Evolutionary conservation across 2,113 vertebrate species (phyloP).

Genomic region (Syngnathus scovelli): DNA sequence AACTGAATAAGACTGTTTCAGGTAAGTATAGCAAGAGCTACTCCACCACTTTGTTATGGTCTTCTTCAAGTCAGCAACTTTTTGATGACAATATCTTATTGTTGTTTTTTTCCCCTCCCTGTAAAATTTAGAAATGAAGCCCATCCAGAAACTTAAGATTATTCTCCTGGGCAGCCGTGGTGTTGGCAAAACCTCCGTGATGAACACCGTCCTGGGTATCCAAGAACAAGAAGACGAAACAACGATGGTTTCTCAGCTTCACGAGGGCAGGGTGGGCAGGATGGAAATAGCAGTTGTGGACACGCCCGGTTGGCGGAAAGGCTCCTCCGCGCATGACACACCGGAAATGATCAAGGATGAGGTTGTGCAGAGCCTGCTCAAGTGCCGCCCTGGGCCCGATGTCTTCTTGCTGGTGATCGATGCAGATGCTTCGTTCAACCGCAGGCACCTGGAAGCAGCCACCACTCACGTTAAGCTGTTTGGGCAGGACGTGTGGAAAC

Average conservation of each 20-base stretch:
- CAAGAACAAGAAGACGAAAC: constrained; percentile 22
- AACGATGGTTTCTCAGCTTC: not conserved
- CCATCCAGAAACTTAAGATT: constrained; percentile 25
- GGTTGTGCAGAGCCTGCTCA: constrained; percentile 27
- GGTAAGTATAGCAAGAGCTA: constrained; percentile 16
- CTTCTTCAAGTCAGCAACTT: not conserved
- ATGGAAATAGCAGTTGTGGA: constrained; percentile 39
- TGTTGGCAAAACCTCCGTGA: constrained; percentile 43
- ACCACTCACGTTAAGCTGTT: constrained; percentile 44
- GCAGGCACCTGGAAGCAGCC: constrained; percentile 17
- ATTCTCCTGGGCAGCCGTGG: constrained; percentile 40
- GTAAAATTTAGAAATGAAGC: constrained; percentile 2
- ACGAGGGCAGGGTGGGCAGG: constrained; percentile 6
- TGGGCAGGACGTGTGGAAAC: constrained; percentile 30
- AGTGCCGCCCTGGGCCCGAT: constrained; percentile 46
- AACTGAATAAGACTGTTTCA: constrained; percentile 10
- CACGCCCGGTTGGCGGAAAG: constrained; percentile 55
- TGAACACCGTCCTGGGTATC: constrained; percentile 34
- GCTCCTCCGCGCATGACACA: constrained; percentile 23
- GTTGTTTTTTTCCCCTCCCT: not conserved
- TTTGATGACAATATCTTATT: not conserved
- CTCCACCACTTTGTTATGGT: no score
- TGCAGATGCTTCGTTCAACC: constrained; percentile 35
- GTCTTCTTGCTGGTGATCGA: constrained; percentile 50
- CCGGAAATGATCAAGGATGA: constrained; percentile 41